Evolutionary conservation across 1,140 invertebrate genomes (phyloP), one percentile per base, ranked within the genome.

Genomic region (Halyomorpha halys): DNA sequence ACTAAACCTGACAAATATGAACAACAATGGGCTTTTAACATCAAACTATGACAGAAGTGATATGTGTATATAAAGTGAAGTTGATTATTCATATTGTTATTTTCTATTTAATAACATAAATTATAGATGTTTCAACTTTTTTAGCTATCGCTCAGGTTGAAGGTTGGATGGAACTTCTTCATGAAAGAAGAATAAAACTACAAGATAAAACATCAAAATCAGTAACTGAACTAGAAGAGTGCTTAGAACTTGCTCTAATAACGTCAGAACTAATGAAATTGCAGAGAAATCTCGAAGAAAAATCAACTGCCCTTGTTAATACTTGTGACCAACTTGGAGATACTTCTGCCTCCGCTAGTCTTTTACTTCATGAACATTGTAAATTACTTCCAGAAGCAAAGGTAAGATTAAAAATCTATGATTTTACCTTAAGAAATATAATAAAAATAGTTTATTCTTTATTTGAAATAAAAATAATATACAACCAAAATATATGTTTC

Each of bases 151-250:
- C 82, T 21, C 83, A 85, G 75, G 86, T 90, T 0, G 86, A 89
- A 71, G 79, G 80, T 65, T 88, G 86, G 84, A 70, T 90, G 66
- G 87, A 90, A 71, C 79, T 80, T 34, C 75, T 93, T 19, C 90
- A 93, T 68, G 85, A 91, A 70, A 80, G 84, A 68, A 76, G 91
- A 67, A 81, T 83, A 67, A 75, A 81, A 66, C 76, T 93, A 34
- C 90, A 93, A 72, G 73, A 82, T 11, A 80, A 84, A n/a, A 90
- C 87, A 78, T 80, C 82, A 21, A 51, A 62, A 23, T 23, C 68
- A 9, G 68, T 69, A 65, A 66, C 64, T 13, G 65, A 70, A 54
- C 59, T 68, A 23, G 67, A 68, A 61, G 61, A 92, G 73, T 87
- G 87, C 67, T 75, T 90, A 64, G 86, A 86, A 44, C 75, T 91